phyloP scores from a whole-genome alignment of 2,797 vertebrate species.

The Apodemus agrarius region DNA sequence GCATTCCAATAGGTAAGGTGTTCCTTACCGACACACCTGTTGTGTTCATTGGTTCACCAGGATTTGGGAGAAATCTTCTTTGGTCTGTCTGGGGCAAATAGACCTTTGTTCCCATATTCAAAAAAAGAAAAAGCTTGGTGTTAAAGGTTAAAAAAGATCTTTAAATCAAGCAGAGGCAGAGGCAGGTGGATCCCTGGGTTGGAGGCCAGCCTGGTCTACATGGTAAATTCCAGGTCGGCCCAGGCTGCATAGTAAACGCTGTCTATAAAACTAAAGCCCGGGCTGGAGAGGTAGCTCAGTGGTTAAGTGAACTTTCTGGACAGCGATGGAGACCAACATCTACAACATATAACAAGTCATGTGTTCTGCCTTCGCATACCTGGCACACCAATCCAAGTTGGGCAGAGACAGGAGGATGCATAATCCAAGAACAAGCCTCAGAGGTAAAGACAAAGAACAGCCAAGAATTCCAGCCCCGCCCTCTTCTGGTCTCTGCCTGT shows the following conservation, averaged over 20 bases:
- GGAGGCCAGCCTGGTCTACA: background rate
- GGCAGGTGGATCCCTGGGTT: no score
- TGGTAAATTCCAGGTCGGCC: background rate
- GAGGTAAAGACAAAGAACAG: background rate
- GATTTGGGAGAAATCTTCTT: background rate
- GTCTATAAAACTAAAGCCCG: background rate
- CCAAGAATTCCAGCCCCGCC: background rate
- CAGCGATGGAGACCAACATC: background rate
- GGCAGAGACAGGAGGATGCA: background rate
- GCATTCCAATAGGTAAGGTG: no score
- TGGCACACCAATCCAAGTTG: background rate
- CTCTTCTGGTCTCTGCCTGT: background rate
- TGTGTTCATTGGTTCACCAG: background rate
- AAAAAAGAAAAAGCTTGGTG: background rate
- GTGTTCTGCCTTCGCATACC: background rate
- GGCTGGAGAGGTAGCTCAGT: background rate
- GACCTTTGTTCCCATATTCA: background rate
- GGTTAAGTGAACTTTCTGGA: background rate
- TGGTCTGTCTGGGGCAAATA: background rate
- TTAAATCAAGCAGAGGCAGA: background rate
- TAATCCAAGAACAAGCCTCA: background rate
- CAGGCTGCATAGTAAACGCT: background rate
- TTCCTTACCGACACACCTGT: background rate
- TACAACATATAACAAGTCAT: background rate
- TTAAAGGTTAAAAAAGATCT: background rate